phyloP scores from a whole-genome alignment of 2,797 vertebrate genomes.

The Salarias fasciatus region DNA sequence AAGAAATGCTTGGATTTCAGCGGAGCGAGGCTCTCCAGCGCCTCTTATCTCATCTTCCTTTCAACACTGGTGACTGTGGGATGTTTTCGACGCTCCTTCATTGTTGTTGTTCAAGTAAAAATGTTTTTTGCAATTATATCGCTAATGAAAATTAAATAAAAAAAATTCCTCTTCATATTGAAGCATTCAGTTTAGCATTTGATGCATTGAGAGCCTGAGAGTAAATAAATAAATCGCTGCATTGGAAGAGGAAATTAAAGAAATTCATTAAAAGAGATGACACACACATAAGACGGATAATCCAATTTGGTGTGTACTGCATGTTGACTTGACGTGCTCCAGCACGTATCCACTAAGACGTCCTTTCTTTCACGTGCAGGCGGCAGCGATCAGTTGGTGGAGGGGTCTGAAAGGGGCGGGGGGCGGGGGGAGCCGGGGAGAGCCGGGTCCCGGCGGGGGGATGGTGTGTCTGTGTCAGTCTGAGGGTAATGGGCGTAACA shows the following conservation, averaged over 20 bases:
- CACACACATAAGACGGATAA: slow-evolving; percentile 5
- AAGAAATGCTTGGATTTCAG: too few relatives aligned
- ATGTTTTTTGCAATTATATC: too few relatives aligned
- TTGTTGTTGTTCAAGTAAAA: neutral
- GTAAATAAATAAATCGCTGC: slow-evolving; percentile 25
- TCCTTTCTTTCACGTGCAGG: slow-evolving; percentile 18
- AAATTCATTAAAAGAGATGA: slow-evolving; percentile 26
- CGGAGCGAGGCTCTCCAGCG: too few relatives aligned
- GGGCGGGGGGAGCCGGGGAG: slow-evolving; percentile 15
- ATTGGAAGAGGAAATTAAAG: slow-evolving; percentile 11
- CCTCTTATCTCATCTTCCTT: neutral
- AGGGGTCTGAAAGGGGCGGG: slow-evolving; percentile 47
- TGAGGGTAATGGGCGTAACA: slow-evolving; percentile 63
- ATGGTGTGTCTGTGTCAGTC: slow-evolving; percentile 63
- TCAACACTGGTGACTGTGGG: neutral
- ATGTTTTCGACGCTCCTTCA: neutral
- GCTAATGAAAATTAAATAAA: too few relatives aligned
- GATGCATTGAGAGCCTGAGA: slow-evolving; percentile 8
- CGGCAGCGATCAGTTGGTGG: slow-evolving; percentile 36
- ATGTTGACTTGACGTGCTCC: slow-evolving; percentile 16
- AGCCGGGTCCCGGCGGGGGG: slow-evolving; percentile 49
- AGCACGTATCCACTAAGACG: slow-evolving; percentile 27
- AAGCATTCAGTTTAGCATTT: slow-evolving; percentile 10
- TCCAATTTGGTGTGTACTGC: slow-evolving; percentile 13
- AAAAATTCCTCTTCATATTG: too few relatives aligned